These are phyloP conservation scores for Indicator indicator DNA, from an alignment of 2,113 vertebrate species.

Conservation along the genomic window DNA sequence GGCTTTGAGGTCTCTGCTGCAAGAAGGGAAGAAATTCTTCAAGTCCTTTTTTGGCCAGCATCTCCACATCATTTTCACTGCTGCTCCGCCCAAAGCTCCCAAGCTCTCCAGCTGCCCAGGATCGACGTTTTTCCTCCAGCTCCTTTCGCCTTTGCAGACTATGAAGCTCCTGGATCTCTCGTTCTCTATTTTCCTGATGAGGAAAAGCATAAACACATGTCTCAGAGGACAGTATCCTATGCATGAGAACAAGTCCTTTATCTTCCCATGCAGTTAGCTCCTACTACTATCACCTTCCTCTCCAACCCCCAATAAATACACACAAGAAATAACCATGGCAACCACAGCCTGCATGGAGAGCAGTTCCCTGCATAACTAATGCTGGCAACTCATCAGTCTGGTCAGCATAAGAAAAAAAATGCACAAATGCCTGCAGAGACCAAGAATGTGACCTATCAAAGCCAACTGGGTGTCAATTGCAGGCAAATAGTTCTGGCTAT, in stretches of 20 bases:
- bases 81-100: constrained; percentile 87
- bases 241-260: neutral
- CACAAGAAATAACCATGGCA: neutral
- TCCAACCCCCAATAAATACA: neutral
- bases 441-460: neutral
- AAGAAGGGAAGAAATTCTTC: constrained; percentile 83
- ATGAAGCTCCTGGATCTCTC: constrained; percentile 86
- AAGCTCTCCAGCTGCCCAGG: constrained; percentile 83
- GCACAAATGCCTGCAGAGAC: neutral
- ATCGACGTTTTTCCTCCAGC: constrained; percentile 86
- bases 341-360: neutral
- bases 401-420: neutral
- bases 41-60: constrained; percentile 85
- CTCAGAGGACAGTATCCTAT: neutral
- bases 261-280: neutral
- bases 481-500: neutral
- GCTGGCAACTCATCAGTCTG: neutral
- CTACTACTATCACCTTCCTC: neutral
- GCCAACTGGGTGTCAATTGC: neutral
- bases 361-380: neutral
- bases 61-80: constrained; percentile 93
- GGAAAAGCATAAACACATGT: neutral
- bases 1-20: constrained; percentile 84
- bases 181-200: constrained; percentile 87
- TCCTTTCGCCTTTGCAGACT: constrained; percentile 84